phyloP scores from a whole-genome alignment of 2,888 invertebrate genomes.

The Halocaridina rubra region DNA sequence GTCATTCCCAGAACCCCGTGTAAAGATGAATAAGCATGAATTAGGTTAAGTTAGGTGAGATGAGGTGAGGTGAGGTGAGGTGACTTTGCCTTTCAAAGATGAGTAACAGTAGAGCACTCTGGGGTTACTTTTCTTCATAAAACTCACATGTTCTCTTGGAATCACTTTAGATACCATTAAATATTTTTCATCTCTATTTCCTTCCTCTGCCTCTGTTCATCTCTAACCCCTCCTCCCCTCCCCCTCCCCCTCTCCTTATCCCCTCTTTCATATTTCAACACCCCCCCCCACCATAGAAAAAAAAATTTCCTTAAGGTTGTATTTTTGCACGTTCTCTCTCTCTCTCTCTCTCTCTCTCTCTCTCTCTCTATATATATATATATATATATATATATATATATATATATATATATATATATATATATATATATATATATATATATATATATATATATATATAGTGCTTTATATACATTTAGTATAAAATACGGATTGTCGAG shows the following conservation, averaged over 20 bases:
- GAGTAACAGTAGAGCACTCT: too few species aligned
- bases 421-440: conserved; percentile 15
- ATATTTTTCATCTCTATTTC: neutral
- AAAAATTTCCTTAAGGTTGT: neutral
- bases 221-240: neutral
- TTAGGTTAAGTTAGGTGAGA: too few species aligned
- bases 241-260: neutral
- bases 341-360: neutral
- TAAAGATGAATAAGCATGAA: too few species aligned
- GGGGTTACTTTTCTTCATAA: too few species aligned
- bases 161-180: neutral
- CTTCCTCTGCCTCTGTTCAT: neutral
- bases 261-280: neutral
- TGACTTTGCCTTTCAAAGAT: too few species aligned
- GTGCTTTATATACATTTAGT: conserved; percentile 27
- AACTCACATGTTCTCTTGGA: too few species aligned
- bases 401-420: conserved; percentile 19
- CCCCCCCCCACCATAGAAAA: neutral
- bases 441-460: neutral
- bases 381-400: neutral
- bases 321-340: neutral
- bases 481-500: too few species aligned
- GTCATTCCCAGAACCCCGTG: too few species aligned
- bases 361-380: neutral
- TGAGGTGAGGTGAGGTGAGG: too few species aligned